Base-by-base conservation (phyloP, 2,113 vertebrate species). In the Bos javanicus region DNA sequence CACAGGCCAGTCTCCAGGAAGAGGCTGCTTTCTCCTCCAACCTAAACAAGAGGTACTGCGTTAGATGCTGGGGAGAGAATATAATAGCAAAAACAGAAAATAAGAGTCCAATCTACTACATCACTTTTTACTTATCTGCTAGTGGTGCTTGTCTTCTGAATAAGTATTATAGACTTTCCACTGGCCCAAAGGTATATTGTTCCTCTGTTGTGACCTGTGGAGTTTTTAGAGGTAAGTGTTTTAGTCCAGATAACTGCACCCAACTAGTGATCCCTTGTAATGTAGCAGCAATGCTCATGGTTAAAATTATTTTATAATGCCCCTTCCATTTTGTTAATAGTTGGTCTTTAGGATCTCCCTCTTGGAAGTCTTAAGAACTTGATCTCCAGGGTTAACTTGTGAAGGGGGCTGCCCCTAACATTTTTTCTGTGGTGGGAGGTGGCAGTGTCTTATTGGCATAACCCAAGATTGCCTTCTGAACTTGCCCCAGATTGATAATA, bases 261-360 rank as follows among this genome's bases (percentile, higher is more conserved):
- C 30, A 81, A 52, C 48, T 52, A 81, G 9, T n/a, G 46, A 81
- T 81, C 48, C 48, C 10, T 81, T 52, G 48, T 52, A n/a, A 23
- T n/a, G 11, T 52, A 17, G 48, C 0, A 0, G 28, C 48, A 50
- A 50, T 13, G 78, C 9, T 19, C 9, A 7, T n/a, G 5, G 46
- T n/a, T 52, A 83, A 54, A 56, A 83, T 83, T 54, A 83, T 52
- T 83, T 83, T 36, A 36, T 83, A 54, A 52, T n/a, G 33, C 19
- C 50, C 30, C 81, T 83, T 36, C 11, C 50, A 56, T 82, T 82
- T 82, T 25, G 6, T n/a, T 25, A 56, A 36, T 36, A 5, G 50
- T 83, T 83, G 52, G 12, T 54, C 81, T 83, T 54, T 21, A 82
- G 48, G 50, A 56, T 36, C 81, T n/a, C 33, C 50, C 30, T 23